Evolutionary conservation across 2,797 vertebrate species (phyloP).

Genomic region (Podarcis siculus): DNA sequence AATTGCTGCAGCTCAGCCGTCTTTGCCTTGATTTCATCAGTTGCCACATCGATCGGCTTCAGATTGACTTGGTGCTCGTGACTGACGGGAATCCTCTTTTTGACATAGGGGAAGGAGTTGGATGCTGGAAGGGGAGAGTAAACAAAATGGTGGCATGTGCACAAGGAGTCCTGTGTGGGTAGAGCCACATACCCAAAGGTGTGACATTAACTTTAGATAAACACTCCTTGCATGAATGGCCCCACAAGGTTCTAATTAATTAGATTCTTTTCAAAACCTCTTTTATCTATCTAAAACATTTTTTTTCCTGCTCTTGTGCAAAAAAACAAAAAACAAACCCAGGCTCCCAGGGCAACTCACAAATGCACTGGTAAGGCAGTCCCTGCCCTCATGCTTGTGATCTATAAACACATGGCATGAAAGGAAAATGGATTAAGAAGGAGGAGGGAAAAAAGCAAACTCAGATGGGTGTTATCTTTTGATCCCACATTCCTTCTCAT

Average conservation of each 20-base stretch:
- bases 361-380: no score
- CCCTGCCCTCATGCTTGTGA: no score
- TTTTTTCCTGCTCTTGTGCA: no score
- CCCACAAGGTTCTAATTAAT: neutral
- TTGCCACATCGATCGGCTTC: slow-evolving; percentile 94
- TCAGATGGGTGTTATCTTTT: neutral
- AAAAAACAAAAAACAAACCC: no score
- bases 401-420: no score
- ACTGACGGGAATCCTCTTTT: slow-evolving; percentile 93
- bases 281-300: no score
- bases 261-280: neutral
- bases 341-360: no score
- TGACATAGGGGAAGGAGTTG: slow-evolving; percentile 93
- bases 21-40: slow-evolving; percentile 92
- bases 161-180: neutral
- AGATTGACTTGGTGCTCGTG: slow-evolving; percentile 91
- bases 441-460: neutral
- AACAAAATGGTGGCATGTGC: neutral
- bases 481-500: neutral
- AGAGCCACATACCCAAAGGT: neutral
- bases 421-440: no score
- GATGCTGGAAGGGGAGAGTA: slow-evolving; percentile 77
- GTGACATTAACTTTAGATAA: neutral
- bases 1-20: slow-evolving; percentile 90
- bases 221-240: neutral